phyloP scores from a whole-genome alignment of 2,113 vertebrate genomes.

The Zosterops borbonicus region DNA sequence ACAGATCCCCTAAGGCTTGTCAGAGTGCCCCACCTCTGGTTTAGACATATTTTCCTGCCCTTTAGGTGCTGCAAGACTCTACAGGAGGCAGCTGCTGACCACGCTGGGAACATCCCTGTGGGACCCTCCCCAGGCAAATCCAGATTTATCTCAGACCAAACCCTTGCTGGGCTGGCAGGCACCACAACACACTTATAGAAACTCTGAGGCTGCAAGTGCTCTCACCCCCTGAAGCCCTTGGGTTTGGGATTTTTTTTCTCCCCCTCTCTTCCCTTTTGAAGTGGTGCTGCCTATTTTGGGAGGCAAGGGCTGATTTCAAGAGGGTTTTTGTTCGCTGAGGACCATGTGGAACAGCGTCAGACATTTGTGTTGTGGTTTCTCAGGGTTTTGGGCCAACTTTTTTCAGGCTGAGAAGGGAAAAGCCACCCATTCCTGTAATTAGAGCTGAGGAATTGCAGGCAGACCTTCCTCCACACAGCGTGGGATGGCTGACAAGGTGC shows the following conservation, averaged over 20 bases:
- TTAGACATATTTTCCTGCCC: not conserved
- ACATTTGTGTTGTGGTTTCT: slow-evolving; percentile 46
- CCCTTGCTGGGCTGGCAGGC: not conserved
- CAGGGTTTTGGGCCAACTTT: slow-evolving; percentile 34
- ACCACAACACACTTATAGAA: not conserved
- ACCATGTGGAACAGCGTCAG: slow-evolving; percentile 23
- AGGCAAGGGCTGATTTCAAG: slow-evolving; percentile 29
- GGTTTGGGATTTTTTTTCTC: not conserved
- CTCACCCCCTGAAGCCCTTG: not conserved
- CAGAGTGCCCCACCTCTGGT: not conserved
- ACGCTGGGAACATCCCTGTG: not conserved
- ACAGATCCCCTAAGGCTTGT: rapidly evolving
- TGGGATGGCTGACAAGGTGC: rapidly evolving
- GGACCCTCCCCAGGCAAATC: not conserved
- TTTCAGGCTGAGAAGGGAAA: slow-evolving; percentile 54
- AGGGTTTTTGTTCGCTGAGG: not conserved
- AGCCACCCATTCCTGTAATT: slow-evolving; percentile 53
- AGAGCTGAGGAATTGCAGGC: not conserved
- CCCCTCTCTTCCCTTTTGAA: slow-evolving; percentile 9
- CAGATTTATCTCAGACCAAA: not conserved
- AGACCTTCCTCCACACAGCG: not conserved
- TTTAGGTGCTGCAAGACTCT: not conserved
- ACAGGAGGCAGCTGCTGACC: not conserved
- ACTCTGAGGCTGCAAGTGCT: not conserved
- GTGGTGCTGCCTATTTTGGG: slow-evolving; percentile 44